Base-by-base conservation (phyloP, 2,888 invertebrate genomes). In the Colostygia pectinataria region DNA sequence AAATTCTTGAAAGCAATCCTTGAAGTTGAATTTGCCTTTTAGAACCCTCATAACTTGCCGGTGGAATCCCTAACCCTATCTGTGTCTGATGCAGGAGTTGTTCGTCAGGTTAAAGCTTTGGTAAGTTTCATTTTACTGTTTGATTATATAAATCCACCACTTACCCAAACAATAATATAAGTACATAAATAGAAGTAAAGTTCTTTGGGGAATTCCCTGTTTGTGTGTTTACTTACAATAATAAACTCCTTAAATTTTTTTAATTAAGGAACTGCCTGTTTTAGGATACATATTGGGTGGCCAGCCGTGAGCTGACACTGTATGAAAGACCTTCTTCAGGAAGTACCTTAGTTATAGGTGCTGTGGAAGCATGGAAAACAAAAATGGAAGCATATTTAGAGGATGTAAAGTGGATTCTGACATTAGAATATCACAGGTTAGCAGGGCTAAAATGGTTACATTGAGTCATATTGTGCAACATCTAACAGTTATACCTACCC, bases 331-430 rank as follows among this genome's bases (percentile, higher is more conserved):
- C 93, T 7, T 85, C 91, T 0, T 71, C 89, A 1, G 86, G 86
- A 1, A 89, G 89, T 49, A 83, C 87, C 1, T 55, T 82, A 0
- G 89, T 91, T 48, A 73, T 91, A 1, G 88, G 91, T 0, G 93
- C 92, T 0, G 83, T 92, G 1, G 91, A 93, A 45, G 92, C 93
- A 14, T 97, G 96, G 96, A 80, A 92, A 25, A 91, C 91, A 54
- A 88, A 92, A 49, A 91, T 93, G 65, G 83, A 87, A 23, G 90
- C 85, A 20, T 93, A 94, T 47, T 84, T 92, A 46, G 91, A 91
- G 41, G 95, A 96, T 74, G 78, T 96, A 9, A 91, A 92, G 50
- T 94, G 93, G 92, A 75, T 97, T 13, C 82, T 96, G 1, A 81
- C 88, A 44, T 80, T 95, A 50, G 92, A 92, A 42, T 93, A 95